Evolutionary conservation across 2,113 vertebrate genomes (phyloP).

Genomic region (Nibea albiflora): DNA sequence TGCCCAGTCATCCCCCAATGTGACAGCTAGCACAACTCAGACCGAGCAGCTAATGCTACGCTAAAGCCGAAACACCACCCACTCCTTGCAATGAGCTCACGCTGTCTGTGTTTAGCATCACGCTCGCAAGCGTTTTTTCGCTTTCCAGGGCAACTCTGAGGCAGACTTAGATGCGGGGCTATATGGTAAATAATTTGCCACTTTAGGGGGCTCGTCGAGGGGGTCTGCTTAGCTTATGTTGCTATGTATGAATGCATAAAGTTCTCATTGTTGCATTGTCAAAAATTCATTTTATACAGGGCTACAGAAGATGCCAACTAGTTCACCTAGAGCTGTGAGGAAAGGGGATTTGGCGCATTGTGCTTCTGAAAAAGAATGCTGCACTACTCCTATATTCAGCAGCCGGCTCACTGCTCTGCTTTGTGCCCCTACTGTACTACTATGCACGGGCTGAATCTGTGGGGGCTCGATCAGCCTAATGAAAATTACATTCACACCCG

Average conservation of each 20-base stretch:
- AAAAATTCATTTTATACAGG: conserved; percentile 70
- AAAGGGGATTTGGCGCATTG: conserved; percentile 64
- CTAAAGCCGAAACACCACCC: conserved; percentile 41
- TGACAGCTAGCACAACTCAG: conserved; percentile 64
- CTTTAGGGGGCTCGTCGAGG: conserved; percentile 15
- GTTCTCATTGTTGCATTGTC: conserved; percentile 49
- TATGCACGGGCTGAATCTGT: conserved; percentile 51
- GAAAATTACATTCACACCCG: conserved; percentile 81
- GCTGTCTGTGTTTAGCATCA: conserved; percentile 8
- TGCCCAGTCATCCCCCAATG: conserved; percentile 67
- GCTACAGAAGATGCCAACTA: conserved; percentile 60
- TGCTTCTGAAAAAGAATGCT: conserved; percentile 56
- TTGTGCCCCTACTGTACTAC: conserved; percentile 63
- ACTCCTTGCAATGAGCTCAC: conserved; percentile 20
- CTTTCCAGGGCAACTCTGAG: conserved; percentile 23
- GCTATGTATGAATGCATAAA: conserved; percentile 53
- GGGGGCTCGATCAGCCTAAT: conserved; percentile 74
- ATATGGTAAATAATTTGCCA: conserved; percentile 63
- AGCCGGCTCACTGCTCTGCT: conserved; percentile 52
- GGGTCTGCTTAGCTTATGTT: conserved; percentile 12
- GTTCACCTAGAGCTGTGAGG: conserved; percentile 74
- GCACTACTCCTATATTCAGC: conserved; percentile 64
- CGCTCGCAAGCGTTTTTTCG: conserved; percentile 21
- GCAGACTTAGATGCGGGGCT: conserved; percentile 25
- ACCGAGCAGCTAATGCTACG: conserved; percentile 39